Evolutionary conservation across 1,140 invertebrate species (phyloP), one percentile per base, ranked within the genome.

Genomic region (Euwallacea fornicatus): DNA sequence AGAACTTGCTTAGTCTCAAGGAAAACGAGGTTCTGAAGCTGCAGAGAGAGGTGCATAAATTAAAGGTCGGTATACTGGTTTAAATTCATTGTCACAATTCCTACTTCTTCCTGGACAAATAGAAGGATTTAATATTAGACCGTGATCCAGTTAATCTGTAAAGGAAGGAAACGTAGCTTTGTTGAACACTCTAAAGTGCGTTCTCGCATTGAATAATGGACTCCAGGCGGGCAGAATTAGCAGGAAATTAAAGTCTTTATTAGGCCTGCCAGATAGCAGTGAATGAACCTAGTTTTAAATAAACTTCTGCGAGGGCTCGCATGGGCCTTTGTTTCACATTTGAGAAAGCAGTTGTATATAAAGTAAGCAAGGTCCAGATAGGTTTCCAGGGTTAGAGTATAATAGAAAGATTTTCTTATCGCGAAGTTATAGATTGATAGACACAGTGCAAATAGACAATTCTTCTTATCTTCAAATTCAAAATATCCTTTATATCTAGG

Each of bases 11-110:
- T 16, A 78, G 81, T 60, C 73, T 64, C 15, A 82, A 81, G 63
- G 84, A 85, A 47, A 77, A 83, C 60, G 82, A 85, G 71, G 77
- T 85, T 13, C 50, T 82, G 6, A 82, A 83, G 73, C 76, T 87
- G n/a, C 84, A 86, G 77, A 81, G 86, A 11, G 87, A 88, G 77
- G 83, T 87, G 47, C 85, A 88, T 76, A 88, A 88, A 75, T 77
- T 88, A 7, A 87, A 85, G 83, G 87, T 87, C 78, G 81, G 78
- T 77, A 11, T n/a, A 7, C n/a, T 21, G 10, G 9, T 58, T n/a
- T 6, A n/a, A 58, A 16, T 15, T 61, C 15, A 61, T 43, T 42
- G 21, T 8, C 42, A 42, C 6, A 61, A 42, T 61, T 42, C 21
- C 55, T 13, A 6, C 46, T 50, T 33, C 21, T 33, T 33, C 21